phyloP scores from a whole-genome alignment of 1,140 invertebrate genomes.

The Spodoptera frugiperda region DNA sequence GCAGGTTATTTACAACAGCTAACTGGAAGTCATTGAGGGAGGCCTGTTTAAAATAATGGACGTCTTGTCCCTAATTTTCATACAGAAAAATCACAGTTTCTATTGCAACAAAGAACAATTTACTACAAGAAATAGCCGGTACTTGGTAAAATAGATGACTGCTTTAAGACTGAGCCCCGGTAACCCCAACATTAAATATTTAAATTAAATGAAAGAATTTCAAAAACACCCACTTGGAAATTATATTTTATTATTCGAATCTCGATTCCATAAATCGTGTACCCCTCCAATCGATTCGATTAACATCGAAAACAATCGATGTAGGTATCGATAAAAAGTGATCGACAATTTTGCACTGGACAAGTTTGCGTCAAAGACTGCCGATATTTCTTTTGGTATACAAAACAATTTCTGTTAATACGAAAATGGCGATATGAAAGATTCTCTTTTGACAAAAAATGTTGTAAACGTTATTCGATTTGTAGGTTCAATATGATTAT shows the following conservation, averaged over 20 bases:
- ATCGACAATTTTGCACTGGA: slow-evolving; percentile 47
- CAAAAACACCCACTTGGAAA: slow-evolving; percentile 1
- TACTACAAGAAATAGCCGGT: too few species aligned
- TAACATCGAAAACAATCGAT: slow-evolving; percentile 50
- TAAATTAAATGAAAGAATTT: neutral
- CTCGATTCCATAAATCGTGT: slow-evolving; percentile 38
- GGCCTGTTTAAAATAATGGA: too few species aligned
- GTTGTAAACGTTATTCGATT: slow-evolving; percentile 37
- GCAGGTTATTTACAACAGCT: too few species aligned
- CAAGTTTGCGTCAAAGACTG: slow-evolving; percentile 38
- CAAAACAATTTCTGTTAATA: slow-evolving; percentile 52
- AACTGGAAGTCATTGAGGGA: too few species aligned
- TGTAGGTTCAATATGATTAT: slow-evolving; percentile 10
- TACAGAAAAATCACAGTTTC: too few species aligned
- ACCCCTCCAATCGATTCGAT: slow-evolving; percentile 37
- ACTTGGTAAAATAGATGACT: too few species aligned
- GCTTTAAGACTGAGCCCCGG: too few species aligned
- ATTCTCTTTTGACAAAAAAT: slow-evolving; percentile 17
- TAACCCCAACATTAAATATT: too few species aligned
- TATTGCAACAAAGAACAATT: too few species aligned
- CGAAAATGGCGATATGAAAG: slow-evolving; percentile 28
- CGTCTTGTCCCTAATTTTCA: too few species aligned
- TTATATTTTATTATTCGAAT: slow-evolving; percentile 21
- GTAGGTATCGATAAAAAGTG: slow-evolving; percentile 45
- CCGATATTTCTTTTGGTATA: slow-evolving; percentile 34